phyloP scores from a whole-genome alignment of 2,113 vertebrate genomes.

The Aldabrachelys gigantea region DNA sequence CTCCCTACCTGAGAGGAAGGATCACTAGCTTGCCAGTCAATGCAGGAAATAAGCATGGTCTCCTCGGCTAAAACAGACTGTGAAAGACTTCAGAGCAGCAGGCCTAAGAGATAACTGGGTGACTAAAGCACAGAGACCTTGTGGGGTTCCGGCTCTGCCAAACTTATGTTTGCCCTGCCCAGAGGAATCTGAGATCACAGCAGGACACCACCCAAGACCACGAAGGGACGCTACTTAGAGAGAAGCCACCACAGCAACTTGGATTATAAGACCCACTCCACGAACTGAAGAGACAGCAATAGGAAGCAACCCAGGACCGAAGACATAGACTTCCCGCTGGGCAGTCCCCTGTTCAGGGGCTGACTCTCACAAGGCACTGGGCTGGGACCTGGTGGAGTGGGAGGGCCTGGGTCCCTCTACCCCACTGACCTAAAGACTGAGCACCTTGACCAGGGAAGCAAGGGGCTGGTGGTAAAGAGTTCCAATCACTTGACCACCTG shows the following conservation, averaged over 20 bases:
- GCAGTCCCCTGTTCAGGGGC: neutral
- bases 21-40: neutral
- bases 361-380: neutral
- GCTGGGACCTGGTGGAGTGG: neutral
- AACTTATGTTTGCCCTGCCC: neutral
- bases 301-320: neutral
- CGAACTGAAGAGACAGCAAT: neutral
- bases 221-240: neutral
- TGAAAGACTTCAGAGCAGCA: neutral
- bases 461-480: neutral
- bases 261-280: neutral
- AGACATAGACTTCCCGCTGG: neutral
- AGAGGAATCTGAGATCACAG: neutral
- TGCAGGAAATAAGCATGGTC: neutral
- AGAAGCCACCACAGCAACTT: neutral
- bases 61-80: neutral
- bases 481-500: neutral
- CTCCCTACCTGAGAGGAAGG: neutral
- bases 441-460: neutral
- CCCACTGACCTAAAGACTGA: neutral
- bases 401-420: neutral
- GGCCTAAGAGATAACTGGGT: neutral
- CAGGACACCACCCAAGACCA: neutral
- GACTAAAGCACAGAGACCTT: neutral
- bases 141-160: neutral